Conservation (phyloP, 2,888 invertebrate species). For the Ochlodes sylvanus region DNA sequence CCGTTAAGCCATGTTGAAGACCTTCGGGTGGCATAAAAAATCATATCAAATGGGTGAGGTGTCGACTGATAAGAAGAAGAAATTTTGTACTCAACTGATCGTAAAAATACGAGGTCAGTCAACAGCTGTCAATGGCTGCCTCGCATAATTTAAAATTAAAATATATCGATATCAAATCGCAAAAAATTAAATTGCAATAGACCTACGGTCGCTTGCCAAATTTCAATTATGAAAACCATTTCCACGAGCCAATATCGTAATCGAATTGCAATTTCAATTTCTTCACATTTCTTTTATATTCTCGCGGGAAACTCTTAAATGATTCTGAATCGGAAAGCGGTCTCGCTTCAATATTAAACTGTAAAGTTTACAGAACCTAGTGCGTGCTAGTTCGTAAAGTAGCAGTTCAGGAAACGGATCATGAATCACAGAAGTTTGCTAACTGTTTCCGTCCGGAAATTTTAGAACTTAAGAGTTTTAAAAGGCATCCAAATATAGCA, state of each 20-base stretch:
- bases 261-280: constrained; percentile 37
- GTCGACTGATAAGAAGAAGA: too few species aligned
- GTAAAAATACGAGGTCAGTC: not conserved
- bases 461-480: constrained; percentile 13
- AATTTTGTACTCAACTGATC: not conserved
- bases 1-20: too few species aligned
- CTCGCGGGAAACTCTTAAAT: constrained; percentile 31
- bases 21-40: too few species aligned
- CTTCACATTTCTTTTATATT: constrained; percentile 30
- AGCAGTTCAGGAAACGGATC: constrained; percentile 14
- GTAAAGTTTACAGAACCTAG: constrained; percentile 28
- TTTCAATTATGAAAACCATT: constrained; percentile 35
- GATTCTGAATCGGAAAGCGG: constrained; percentile 27
- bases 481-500: constrained; percentile 6
- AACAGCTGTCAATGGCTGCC: not conserved
- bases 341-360: constrained; percentile 30
- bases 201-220: constrained; percentile 34
- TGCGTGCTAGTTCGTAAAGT: constrained; percentile 15
- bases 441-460: constrained; percentile 16
- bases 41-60: too few species aligned
- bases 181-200: constrained; percentile 35
- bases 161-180: not conserved
- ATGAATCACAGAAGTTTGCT: constrained; percentile 23
- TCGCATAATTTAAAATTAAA: not conserved
- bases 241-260: constrained; percentile 32